These are phyloP conservation scores for Mesoligia furuncula DNA, from an alignment of 2,888 invertebrate species.

Conservation along the genomic window DNA sequence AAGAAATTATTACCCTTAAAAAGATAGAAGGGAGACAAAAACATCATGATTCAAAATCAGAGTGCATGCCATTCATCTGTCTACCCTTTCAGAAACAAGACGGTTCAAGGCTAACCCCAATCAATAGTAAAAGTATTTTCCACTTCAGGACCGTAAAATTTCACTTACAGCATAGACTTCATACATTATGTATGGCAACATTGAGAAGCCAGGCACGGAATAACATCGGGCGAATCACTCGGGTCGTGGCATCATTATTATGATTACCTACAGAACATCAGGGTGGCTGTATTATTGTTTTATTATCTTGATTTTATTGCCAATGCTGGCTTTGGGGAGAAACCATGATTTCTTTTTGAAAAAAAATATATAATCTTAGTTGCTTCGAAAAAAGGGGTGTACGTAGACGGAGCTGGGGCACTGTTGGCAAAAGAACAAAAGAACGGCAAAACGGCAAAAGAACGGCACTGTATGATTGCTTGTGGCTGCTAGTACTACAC, in stretches of 20 bases:
- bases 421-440: background rate
- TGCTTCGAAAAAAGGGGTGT: background rate
- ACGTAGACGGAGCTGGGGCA: background rate
- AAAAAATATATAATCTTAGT: background rate
- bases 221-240: constrained; percentile 53
- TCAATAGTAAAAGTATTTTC: constrained; percentile 37
- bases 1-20: background rate
- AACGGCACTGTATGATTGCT: background rate
- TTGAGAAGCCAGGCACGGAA: constrained; percentile 70
- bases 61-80: background rate
- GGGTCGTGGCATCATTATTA: constrained; percentile 63
- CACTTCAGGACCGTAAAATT: constrained; percentile 50
- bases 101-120: background rate
- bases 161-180: constrained; percentile 66
- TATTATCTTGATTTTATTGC: constrained; percentile 65
- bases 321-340: background rate
- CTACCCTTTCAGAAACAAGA: background rate
- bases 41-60: background rate
- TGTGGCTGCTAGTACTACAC: background rate
- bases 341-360: background rate
- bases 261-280: constrained; percentile 67
- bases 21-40: background rate
- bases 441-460: background rate
- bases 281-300: constrained; percentile 63
- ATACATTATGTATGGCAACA: constrained; percentile 71